These are phyloP conservation scores for Oncorhynchus tshawytscha DNA, from an alignment of 2,113 vertebrate species.

Conservation along the genomic window DNA sequence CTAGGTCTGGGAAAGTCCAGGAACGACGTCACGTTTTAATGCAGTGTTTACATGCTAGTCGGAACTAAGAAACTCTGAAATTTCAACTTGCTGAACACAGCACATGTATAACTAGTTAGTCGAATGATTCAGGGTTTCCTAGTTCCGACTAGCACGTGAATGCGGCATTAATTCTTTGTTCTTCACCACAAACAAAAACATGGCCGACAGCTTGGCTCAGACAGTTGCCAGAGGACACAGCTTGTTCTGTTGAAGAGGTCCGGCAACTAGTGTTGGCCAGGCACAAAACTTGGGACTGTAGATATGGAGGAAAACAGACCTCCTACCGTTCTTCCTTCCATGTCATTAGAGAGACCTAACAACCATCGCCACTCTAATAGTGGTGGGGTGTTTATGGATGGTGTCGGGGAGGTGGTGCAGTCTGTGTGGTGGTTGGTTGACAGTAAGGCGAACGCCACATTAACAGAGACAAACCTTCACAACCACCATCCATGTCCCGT, in stretches of 20 bases:
- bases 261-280: constrained; percentile 11
- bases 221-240: constrained; percentile 7
- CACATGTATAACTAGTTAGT: too few species aligned
- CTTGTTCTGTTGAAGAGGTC: constrained; percentile 24
- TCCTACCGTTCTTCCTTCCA: constrained; percentile 28
- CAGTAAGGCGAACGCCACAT: background rate
- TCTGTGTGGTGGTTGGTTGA: constrained; percentile 4
- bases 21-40: background rate
- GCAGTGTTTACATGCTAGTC: too few species aligned
- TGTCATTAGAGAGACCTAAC: constrained; percentile 35
- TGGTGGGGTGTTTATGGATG: background rate
- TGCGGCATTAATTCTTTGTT: background rate
- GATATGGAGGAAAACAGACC: constrained; percentile 17
- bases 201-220: background rate
- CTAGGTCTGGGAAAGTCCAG: background rate
- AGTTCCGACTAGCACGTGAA: too few species aligned
- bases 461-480: constrained; percentile 16
- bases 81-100: too few species aligned
- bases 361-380: background rate
- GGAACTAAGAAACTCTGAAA: too few species aligned
- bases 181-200: background rate
- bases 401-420: constrained; percentile 27
- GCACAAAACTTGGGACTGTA: constrained; percentile 31
- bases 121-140: too few species aligned
- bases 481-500: constrained; percentile 16